Evolutionary conservation across 2,888 invertebrate genomes (phyloP).

Genomic region (Mythimna loreyi): DNA sequence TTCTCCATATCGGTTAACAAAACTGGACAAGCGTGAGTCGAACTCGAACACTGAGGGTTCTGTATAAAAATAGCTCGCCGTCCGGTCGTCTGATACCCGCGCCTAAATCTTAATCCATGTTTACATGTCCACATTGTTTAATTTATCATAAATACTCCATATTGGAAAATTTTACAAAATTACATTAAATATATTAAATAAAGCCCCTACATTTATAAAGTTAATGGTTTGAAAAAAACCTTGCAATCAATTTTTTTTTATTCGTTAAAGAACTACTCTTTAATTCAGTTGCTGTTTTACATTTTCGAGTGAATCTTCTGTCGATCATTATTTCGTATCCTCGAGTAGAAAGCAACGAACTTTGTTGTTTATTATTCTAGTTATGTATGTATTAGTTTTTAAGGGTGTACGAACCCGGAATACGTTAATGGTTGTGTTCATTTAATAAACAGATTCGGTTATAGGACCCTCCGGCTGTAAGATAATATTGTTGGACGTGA

Average conservation of each 20-base stretch:
- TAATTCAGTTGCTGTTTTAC: neutral
- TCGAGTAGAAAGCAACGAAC: conserved; percentile 26
- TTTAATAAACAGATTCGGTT: conserved; percentile 49
- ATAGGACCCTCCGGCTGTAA: conserved; percentile 18
- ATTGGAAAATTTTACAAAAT: no score
- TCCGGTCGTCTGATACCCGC: no score
- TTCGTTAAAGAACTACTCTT: no score
- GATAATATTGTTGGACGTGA: conserved; percentile 29
- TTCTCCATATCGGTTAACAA: no score
- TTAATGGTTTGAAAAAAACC: neutral
- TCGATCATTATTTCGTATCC: conserved; percentile 9
- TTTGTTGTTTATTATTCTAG: conserved; percentile 44
- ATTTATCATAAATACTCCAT: no score
- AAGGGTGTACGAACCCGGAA: conserved; percentile 24
- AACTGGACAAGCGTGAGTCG: no score
- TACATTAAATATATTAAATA: no score
- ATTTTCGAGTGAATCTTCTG: conserved; percentile 33
- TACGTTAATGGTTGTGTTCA: conserved; percentile 28
- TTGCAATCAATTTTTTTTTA: neutral
- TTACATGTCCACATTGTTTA: no score
- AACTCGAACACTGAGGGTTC: no score
- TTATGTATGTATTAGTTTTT: conserved; percentile 49
- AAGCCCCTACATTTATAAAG: neutral
- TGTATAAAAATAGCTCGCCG: no score
- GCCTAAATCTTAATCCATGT: no score